Base-by-base conservation (phyloP, 1,140 invertebrate species). In the Pseudomyrmex flavicornis region DNA sequence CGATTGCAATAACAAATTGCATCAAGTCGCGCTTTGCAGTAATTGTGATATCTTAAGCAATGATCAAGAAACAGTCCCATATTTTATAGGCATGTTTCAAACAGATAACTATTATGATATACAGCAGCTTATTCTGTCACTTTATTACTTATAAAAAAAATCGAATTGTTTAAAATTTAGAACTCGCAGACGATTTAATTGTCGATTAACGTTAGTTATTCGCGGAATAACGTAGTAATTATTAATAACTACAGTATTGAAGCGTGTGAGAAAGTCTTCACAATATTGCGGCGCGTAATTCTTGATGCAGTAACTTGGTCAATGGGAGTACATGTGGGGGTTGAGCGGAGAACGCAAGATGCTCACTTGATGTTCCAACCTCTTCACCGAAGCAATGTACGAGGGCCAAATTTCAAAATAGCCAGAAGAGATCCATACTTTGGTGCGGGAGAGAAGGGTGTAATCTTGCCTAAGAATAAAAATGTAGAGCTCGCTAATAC, bases 391-490 rank as follows among this genome's bases (percentile, higher is more conserved):
- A 93, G 84, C 85, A 85, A 88, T 88, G 79, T 75, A 80, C 90
- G 91, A 91, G 92, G 89, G 91, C 86, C 85, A 90, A 86, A 91
- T 91, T 91, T 92, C 90, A 84, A 91, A 93, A 91, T 90, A 91
- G 15, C 82, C 92, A 91, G 91, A 92, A 92, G 86, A 92, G 90
- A 93, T 94, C 93, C 93, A 94, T 94, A 94, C 93, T 94, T 94
- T 94, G 93, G 93, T 94, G 93, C 93, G 90, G 93, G 93, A 93
- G 93, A 94, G 93, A 93, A 93, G 93, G 93, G 93, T 93, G 93
- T 94, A 91, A 89, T 92, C 88, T 92, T 90, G 88, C 90, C 65
- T 93, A 92, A 89, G 90, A 93, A 90, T 92, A 91, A 91, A 72
- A 80, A 90, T 89, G 90, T 92, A 92, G 91, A 92, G 88, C 92